These are phyloP conservation scores for Chironomus striatipennis DNA, from an alignment of 1,140 invertebrate species.

Conservation along the genomic window DNA sequence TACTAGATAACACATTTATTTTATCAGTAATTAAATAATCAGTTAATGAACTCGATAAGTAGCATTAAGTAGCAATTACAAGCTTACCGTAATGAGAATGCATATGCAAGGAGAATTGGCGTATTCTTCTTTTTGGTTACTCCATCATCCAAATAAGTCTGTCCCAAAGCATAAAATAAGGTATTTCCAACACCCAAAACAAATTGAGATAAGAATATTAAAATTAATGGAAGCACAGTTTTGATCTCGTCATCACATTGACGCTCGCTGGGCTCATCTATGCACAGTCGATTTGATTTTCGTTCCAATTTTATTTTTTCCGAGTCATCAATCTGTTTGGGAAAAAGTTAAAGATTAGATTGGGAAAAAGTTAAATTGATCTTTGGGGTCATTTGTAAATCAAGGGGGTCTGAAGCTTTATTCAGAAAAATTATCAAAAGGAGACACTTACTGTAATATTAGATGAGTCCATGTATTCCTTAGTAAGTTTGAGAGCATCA, in stretches of 20 bases:
- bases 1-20: slow-evolving; percentile 26
- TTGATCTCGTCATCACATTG: slow-evolving; percentile 37
- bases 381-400: too few relatives aligned
- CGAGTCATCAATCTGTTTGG: neutral
- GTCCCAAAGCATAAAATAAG: slow-evolving; percentile 56
- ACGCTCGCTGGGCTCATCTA: slow-evolving; percentile 35
- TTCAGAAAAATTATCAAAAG: too few relatives aligned
- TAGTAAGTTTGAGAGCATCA: slow-evolving; percentile 42
- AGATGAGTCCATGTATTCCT: slow-evolving; percentile 35
- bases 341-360: slow-evolving; percentile 12
- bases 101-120: slow-evolving; percentile 47
- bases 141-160: slow-evolving; percentile 62
- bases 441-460: neutral
- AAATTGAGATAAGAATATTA: slow-evolving; percentile 60
- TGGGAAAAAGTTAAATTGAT: too few relatives aligned
- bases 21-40: neutral
- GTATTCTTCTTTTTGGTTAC: slow-evolving; percentile 54
- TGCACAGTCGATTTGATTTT: slow-evolving; percentile 7
- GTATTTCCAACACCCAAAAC: slow-evolving; percentile 60
- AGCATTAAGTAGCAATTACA: too few relatives aligned
- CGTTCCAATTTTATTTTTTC: neutral
- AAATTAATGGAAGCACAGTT: slow-evolving; percentile 47
- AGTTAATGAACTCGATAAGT: neutral
- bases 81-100: slow-evolving; percentile 30
- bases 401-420: too few relatives aligned